Evolutionary conservation across 2,888 invertebrate genomes (phyloP).

Genomic region (Drosophila borborema): DNA sequence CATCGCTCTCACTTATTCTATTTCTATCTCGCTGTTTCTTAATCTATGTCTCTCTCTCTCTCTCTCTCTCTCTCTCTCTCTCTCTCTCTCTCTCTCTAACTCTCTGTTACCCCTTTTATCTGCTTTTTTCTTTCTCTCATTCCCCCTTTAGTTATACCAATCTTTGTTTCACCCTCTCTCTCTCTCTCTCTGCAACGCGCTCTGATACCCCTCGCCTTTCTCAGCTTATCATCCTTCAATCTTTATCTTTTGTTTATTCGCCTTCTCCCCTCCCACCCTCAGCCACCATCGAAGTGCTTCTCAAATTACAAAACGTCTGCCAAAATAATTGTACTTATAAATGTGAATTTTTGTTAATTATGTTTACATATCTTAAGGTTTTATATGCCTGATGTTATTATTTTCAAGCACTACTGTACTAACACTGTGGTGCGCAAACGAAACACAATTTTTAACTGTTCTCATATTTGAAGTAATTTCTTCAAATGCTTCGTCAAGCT

Average conservation of each 20-base stretch:
- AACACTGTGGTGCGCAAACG: neutral
- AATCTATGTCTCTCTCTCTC: neutral
- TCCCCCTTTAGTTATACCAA: no score
- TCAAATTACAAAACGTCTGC: constrained; percentile 2
- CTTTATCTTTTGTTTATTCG: neutral
- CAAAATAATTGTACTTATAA: constrained; percentile 1
- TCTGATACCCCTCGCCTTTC: neutral
- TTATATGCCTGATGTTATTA: neutral
- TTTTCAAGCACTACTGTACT: neutral
- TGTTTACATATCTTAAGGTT: constrained; percentile 8
- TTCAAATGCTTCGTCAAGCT: constrained; percentile 28
- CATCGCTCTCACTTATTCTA: neutral
- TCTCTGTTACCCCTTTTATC: neutral
- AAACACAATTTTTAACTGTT: constrained; percentile 3
- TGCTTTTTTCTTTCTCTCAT: neutral
- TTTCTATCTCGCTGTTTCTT: neutral
- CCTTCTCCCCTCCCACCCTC: no score
- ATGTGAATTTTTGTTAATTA: constrained; percentile 4
- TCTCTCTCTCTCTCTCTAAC: neutral
- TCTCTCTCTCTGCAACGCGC: neutral
- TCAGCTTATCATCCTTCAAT: neutral
- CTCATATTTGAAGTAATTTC: constrained; percentile 22
- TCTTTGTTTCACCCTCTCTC: neutral
- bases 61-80: neutral
- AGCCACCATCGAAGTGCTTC: neutral